Evolutionary conservation across 2,113 vertebrate genomes (phyloP).

Genomic region (Heterocephalus glaber): DNA sequence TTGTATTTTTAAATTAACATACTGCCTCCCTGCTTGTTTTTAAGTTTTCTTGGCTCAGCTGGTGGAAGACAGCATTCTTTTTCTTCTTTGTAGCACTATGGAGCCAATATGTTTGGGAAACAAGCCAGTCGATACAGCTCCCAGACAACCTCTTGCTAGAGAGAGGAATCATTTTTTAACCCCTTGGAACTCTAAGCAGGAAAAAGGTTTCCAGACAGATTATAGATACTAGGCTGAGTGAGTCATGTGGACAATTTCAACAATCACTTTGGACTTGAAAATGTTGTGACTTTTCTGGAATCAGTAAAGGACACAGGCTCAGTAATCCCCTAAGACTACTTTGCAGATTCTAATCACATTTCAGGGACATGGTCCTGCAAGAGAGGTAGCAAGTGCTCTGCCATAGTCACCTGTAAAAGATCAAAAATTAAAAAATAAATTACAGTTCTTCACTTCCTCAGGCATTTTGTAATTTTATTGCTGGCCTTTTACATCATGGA

Average conservation of each 20-base stretch:
- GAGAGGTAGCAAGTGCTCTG: background rate
- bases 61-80: conserved; percentile 17
- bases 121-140: background rate
- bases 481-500: background rate
- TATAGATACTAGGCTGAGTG: background rate
- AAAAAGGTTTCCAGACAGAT: conserved; percentile 24
- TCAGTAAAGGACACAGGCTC: background rate
- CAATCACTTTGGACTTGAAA: background rate
- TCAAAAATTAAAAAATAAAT: background rate
- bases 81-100: background rate
- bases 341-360: background rate
- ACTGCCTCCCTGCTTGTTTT: conserved; percentile 33
- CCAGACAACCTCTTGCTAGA: conserved; percentile 31
- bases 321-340: background rate
- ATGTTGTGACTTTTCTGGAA: background rate
- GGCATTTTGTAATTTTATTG: background rate
- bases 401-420: background rate
- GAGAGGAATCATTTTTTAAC: conserved; percentile 22
- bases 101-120: conserved; percentile 57
- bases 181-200: background rate
- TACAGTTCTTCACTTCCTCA: background rate
- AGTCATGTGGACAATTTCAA: no score
- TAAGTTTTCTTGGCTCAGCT: conserved; percentile 35
- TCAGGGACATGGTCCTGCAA: background rate
- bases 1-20: conserved; percentile 56